phyloP scores from a whole-genome alignment of 2,888 invertebrate species.

The Cyrtodaria siliqua region DNA sequence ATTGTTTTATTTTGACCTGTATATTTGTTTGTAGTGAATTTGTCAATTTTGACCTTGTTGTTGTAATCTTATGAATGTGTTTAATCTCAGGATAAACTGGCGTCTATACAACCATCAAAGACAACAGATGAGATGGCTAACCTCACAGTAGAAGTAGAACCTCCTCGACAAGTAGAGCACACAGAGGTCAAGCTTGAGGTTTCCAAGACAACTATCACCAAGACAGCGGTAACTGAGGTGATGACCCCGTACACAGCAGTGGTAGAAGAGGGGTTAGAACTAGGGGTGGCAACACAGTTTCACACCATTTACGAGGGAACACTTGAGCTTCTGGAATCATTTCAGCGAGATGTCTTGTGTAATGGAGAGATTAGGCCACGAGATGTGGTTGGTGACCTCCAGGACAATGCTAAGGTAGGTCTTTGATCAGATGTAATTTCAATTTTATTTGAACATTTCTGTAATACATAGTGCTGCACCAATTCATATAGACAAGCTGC shows the following conservation, averaged over 20 bases:
- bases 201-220: slow-evolving; percentile 57
- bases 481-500: no score
- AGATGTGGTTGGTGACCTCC: slow-evolving; percentile 74
- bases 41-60: no score
- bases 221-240: slow-evolving; percentile 46
- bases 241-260: slow-evolving; percentile 23
- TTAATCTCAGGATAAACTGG: slow-evolving; percentile 15
- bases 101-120: background rate
- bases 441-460: no score
- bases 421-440: no score
- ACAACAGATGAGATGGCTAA: background rate
- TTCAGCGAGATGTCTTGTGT: slow-evolving; percentile 73
- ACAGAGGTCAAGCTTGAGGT: slow-evolving; percentile 58
- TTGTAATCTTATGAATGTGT: no score
- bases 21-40: no score
- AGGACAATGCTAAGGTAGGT: slow-evolving; percentile 78
- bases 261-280: slow-evolving; percentile 12
- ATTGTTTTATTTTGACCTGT: no score
- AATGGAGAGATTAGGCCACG: slow-evolving; percentile 69
- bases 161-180: slow-evolving; percentile 46
- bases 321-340: slow-evolving; percentile 69
- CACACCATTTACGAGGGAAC: slow-evolving; percentile 70
- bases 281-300: slow-evolving; percentile 61
- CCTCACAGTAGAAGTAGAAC: background rate
- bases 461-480: no score